These are phyloP conservation scores for Ceryle rudis DNA, from an alignment of 2,797 vertebrate genomes.

Conservation along the genomic window DNA sequence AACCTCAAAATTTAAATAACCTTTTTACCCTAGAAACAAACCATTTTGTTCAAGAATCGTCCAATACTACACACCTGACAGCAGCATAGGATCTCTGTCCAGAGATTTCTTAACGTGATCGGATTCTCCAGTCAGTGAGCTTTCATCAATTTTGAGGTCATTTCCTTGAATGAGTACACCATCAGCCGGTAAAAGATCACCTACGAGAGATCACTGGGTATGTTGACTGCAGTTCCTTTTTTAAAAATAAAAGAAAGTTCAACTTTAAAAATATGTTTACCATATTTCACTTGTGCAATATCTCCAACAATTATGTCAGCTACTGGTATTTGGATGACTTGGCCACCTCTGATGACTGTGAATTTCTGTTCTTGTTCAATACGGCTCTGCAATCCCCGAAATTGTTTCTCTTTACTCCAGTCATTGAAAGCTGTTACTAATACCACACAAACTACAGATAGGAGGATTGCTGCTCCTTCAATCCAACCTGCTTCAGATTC, in stretches of 20 bases:
- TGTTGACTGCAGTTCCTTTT: background rate
- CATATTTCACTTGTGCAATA: conserved; percentile 98
- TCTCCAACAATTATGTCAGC: conserved; percentile 97
- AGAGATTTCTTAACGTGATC: conserved; percentile 95
- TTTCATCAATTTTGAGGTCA: conserved; percentile 98
- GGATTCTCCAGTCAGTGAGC: conserved; percentile 97
- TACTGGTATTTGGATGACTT: conserved; percentile 97
- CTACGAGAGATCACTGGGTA: conserved; percentile 75
- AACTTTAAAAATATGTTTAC: conserved; percentile 78
- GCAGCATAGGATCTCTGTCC: conserved; percentile 94
- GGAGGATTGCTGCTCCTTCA: conserved; percentile 95
- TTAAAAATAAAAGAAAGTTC: conserved; percentile 6
- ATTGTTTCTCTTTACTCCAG: conserved; percentile 99
- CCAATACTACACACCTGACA: conserved; percentile 86
- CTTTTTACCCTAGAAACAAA: background rate
- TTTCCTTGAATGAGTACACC: conserved; percentile 97
- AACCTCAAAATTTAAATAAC: background rate
- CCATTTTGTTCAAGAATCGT: background rate
- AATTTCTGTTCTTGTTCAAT: conserved; percentile 99
- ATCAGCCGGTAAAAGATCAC: conserved; percentile 96
- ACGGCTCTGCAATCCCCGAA: conserved; percentile 94
- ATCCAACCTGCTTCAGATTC: conserved; percentile 97
- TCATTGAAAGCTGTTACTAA: conserved; percentile 98
- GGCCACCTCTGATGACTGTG: conserved; percentile 92
- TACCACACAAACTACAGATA: conserved; percentile 96